Conservation (phyloP, 2,797 vertebrate genomes). For the Apodemus agrarius region DNA sequence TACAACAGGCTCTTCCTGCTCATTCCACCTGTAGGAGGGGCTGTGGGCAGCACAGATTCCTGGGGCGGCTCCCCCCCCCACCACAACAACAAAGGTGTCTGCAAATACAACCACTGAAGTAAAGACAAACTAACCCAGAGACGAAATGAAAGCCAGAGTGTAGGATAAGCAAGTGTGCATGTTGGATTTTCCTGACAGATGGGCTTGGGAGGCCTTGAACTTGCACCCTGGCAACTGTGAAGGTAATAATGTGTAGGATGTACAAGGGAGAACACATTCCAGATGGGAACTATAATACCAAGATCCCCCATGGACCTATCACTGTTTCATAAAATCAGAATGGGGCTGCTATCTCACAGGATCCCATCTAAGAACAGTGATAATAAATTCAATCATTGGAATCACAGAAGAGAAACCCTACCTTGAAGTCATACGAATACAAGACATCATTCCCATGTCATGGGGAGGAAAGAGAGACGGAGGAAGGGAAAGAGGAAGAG, state of each 20-base stretch:
- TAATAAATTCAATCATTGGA: neutral
- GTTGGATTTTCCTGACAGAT: neutral
- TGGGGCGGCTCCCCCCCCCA: neutral
- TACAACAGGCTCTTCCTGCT: neutral
- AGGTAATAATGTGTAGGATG: neutral
- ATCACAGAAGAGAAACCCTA: neutral
- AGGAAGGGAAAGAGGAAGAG: neutral
- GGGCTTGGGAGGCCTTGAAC: neutral
- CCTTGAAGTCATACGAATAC: neutral
- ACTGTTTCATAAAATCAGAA: neutral
- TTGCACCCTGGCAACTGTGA: neutral
- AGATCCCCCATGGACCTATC: neutral
- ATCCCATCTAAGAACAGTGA: neutral
- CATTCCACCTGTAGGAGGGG: neutral
- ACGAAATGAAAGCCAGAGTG: neutral
- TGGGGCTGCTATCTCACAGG: neutral
- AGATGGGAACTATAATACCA: neutral
- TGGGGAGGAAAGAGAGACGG: neutral
- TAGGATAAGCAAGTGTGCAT: neutral
- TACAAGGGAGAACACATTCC: neutral
- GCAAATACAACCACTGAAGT: neutral
- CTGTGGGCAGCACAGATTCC: neutral
- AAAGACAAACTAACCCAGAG: neutral
- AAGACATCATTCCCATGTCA: neutral
- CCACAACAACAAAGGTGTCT: neutral